Base-by-base conservation (phyloP, 1,140 invertebrate genomes). In the Triops cancriformis region DNA sequence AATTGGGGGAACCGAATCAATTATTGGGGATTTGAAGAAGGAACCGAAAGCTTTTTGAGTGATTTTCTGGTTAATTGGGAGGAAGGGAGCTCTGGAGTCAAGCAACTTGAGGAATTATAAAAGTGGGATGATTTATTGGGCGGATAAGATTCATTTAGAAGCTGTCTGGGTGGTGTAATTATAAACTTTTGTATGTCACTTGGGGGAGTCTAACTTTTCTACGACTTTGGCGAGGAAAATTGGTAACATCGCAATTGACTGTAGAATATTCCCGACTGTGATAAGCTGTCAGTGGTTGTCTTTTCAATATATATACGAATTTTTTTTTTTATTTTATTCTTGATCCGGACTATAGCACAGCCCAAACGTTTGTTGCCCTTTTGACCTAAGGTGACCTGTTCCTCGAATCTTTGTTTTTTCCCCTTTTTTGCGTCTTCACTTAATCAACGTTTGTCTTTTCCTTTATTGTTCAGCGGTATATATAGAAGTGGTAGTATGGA, bases 141-240 rank as follows among this genome's bases (percentile, higher is more conserved):
- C 18, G 18, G 31, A 37, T n/a, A 9, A 9, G 1, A 64, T 64
- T 64, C 14, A 64, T 64, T 45, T 64, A 23, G 51, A 14, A 64
- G 51, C 51, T 64, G 51, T 23, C 51, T 64, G 51, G 51, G 51
- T 64, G 51, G 51, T 64, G 51, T 64, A 64, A 64, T 64, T 64
- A 14, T 64, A 64, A 37, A 18, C 23, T 64, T 64, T 64, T 64
- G 51, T 64, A 14, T 64, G 51, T 64, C 51, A 64, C 51, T 64
- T 64, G 51, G 51, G 51, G 51, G 51, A 64, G 51, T 64, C 51
- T 14, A 18, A 6, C 7, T 64, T 23, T n/a, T 5, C 51, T 64
- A 6, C 18, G 14, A n/a, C 0, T 23, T 64, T 64, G 6, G 51
- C 14, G 51, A n/a, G 14, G n/a, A n/a, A 23, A 64, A 64, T 9